Evolutionary conservation across 2,888 invertebrate species (phyloP).

Genomic region (Lycocerus yunnanus): DNA sequence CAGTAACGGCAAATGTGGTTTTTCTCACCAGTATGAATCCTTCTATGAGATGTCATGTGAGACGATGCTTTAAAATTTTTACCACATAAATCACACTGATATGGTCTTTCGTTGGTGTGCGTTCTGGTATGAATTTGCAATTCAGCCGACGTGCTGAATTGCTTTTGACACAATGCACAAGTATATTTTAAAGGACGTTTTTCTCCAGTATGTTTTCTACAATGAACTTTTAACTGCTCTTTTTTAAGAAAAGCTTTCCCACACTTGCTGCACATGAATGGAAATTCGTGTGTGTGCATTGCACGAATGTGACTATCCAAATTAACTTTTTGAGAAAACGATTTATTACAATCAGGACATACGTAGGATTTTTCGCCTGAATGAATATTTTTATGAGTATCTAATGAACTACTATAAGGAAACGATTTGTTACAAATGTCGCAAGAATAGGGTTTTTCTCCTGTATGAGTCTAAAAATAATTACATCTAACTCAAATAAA

Average conservation of each 20-base stretch:
- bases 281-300: slow-evolving; percentile 43
- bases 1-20: slow-evolving; percentile 39
- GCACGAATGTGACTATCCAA: slow-evolving; percentile 40
- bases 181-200: slow-evolving; percentile 36
- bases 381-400: slow-evolving; percentile 42
- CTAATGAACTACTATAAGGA: slow-evolving; percentile 41
- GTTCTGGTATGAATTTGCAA: slow-evolving; percentile 39
- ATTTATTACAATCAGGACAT: slow-evolving; percentile 40
- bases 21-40: slow-evolving; percentile 43
- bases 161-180: slow-evolving; percentile 38
- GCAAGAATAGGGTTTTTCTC: slow-evolving; percentile 40
- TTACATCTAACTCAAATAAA: neutral
- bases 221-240: slow-evolving; percentile 42
- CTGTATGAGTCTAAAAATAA: slow-evolving; percentile 39
- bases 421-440: slow-evolving; percentile 42
- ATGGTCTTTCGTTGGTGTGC: slow-evolving; percentile 43
- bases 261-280: slow-evolving; percentile 44
- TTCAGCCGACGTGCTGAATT: slow-evolving; percentile 37
- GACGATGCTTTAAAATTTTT: slow-evolving; percentile 49
- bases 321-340: slow-evolving; percentile 42
- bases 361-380: slow-evolving; percentile 36
- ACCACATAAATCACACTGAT: slow-evolving; percentile 42
- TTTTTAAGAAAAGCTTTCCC: slow-evolving; percentile 40
- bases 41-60: slow-evolving; percentile 42
- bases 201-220: slow-evolving; percentile 43